Base-by-base conservation (phyloP, 30 jellyfish, hydroid and myxozoan genomes). In the Hydractinia echinata region DNA sequence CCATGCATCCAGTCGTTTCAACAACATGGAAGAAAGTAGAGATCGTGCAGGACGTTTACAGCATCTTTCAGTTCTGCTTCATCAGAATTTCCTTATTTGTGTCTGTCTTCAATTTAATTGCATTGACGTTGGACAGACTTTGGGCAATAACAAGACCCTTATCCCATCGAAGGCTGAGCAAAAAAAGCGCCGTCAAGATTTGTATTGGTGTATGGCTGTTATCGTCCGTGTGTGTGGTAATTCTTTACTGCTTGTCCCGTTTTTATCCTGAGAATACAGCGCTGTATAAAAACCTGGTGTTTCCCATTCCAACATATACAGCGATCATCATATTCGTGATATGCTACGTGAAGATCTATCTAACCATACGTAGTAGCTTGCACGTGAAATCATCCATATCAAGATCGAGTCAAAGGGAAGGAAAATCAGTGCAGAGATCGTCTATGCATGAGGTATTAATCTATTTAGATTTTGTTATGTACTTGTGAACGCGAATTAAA, bases 291-390 rank as follows among this genome's bases (percentile, higher is more conserved):
- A 20, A 71, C 51, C 51, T 71, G 81, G 81, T 71, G 30, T 71
- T 71, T 60, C 81, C 81, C 13, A 71, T 71, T 4, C 18, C 81
- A 20, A 71, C 81, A 20, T 71, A 71, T 52, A 20, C 81, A 71
- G 81, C 81, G 10, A 20, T 60, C 39, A 20, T 20, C 70, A 71
- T 71, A 15, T 71, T 71, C 16, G n/a, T 71, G 18, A 20, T 20
- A 5, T 8, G 61, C 1, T 71, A 71, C 60, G n/a, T 50, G 39
- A 11, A 20, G 61, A 71, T 71, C 16, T 71, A 20, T 15, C 55
- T 48, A 6, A 58, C 55, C 18, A 48, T 71, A 30, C 49, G 53
- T 7, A 10, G 51, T 15, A 71, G 81, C 60, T 30, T 30, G 44
- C 44, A 30, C 2, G 44, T 30, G 44, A 30, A 30, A 30, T 30